Conservation (phyloP, 2,797 vertebrate species). For the Poecilia wingei region DNA sequence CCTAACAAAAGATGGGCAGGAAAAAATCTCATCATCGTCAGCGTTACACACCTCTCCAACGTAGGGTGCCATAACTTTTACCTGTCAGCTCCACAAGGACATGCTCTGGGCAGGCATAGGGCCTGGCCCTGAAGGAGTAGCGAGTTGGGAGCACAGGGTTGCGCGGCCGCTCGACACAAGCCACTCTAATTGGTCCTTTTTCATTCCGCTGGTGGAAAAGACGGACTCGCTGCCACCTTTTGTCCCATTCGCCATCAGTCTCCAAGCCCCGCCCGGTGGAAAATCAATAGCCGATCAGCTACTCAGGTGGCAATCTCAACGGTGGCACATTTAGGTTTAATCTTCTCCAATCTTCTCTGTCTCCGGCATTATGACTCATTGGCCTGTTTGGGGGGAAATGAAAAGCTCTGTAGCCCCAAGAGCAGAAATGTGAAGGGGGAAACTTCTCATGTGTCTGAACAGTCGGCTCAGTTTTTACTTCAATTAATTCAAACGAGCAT, state of each 20-base stretch:
- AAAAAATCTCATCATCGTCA: conserved; percentile 74
- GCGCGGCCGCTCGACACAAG: conserved; percentile 46
- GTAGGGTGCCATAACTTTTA: conserved; percentile 46
- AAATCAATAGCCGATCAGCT: conserved; percentile 68
- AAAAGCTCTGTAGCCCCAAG: conserved; percentile 16
- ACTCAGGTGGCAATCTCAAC: conserved; percentile 7
- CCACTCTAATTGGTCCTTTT: conserved; percentile 64
- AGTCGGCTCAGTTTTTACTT: neutral
- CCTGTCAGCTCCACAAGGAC: conserved; percentile 38
- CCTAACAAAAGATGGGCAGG: conserved; percentile 66
- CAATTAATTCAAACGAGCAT: neutral
- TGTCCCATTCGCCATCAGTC: conserved; percentile 46
- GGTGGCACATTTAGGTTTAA: conserved; percentile 43
- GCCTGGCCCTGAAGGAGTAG: conserved; percentile 10
- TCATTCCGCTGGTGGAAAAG: conserved; percentile 76
- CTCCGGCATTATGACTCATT: conserved; percentile 29
- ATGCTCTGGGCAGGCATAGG: neutral
- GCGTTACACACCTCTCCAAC: conserved; percentile 36
- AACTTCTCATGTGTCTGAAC: neutral
- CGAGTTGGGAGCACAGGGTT: neutral
- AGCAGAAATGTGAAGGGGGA: conserved; percentile 9
- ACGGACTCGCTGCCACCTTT: conserved; percentile 58
- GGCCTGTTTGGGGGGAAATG: conserved; percentile 25
- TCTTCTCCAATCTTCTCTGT: conserved; percentile 23
- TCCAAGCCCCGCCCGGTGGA: conserved; percentile 24